Evolutionary conservation across 2,113 vertebrate genomes (phyloP).

Genomic region (Megaleporinus macrocephalus): DNA sequence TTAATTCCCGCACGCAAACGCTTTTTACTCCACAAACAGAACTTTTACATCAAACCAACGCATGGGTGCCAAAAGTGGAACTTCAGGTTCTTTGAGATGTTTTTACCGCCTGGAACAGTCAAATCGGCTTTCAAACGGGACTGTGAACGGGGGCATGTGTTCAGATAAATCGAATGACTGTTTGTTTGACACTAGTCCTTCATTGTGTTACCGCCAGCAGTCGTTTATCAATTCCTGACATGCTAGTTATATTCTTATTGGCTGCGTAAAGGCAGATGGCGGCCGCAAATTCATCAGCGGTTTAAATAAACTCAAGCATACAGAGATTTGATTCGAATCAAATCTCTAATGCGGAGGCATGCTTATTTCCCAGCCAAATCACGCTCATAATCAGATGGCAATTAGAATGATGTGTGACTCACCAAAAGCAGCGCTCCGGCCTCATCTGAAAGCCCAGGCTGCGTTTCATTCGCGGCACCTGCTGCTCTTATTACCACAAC

Average conservation of each 20-base stretch:
- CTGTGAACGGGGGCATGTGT: not conserved
- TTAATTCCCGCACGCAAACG: constrained; percentile 24
- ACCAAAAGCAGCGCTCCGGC: constrained; percentile 45
- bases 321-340: constrained; percentile 66
- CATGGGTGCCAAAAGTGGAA: not conserved
- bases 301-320: constrained; percentile 65
- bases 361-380: constrained; percentile 70
- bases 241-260: constrained; percentile 3
- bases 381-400: constrained; percentile 69
- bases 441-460: constrained; percentile 45
- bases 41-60: not conserved
- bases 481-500: constrained; percentile 69
- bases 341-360: constrained; percentile 69
- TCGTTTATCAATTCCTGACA: constrained; percentile 3
- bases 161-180: not conserved
- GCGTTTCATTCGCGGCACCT: constrained; percentile 65
- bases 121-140: not conserved
- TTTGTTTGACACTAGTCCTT: not conserved
- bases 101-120: not conserved
- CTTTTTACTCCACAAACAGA: not conserved
- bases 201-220: not conserved
- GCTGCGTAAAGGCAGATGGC: constrained; percentile 10
- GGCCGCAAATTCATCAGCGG: constrained; percentile 17
- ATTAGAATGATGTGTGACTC: constrained; percentile 69
- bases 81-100: not conserved